Evolutionary conservation across 2,113 vertebrate genomes (phyloP).

Genomic region (Pelobates fuscus): DNA sequence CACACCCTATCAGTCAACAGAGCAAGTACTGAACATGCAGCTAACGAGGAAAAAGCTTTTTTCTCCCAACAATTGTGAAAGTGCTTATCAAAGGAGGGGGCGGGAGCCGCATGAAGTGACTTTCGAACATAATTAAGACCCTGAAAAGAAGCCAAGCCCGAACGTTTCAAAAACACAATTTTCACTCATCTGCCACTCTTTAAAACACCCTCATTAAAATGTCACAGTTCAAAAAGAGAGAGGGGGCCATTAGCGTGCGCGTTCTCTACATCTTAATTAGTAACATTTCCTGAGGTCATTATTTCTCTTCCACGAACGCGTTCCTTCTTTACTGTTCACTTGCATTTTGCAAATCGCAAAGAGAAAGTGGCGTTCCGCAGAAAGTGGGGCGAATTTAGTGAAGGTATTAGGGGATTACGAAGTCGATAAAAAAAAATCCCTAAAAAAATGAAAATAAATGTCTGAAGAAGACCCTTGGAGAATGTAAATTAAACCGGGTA

Average conservation of each 20-base stretch:
- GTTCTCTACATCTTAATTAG: conserved; percentile 29
- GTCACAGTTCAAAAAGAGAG: conserved; percentile 41
- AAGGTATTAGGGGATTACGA: too few species aligned
- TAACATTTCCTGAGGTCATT: conserved; percentile 37
- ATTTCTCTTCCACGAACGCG: conserved; percentile 2
- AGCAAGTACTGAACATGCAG: too few species aligned
- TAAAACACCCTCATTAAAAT: conserved; percentile 50
- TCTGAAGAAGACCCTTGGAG: too few species aligned
- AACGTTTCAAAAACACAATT: conserved; percentile 41
- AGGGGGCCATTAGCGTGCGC: conserved; percentile 25
- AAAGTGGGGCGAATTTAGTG: too few species aligned
- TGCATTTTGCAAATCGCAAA: conserved; percentile 4
- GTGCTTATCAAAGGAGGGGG: conserved; percentile 10
- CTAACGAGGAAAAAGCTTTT: too few species aligned
- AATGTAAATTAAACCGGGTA: too few species aligned
- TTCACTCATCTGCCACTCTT: conserved; percentile 38
- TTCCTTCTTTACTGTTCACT: background rate
- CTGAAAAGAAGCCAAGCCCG: conserved; percentile 34
- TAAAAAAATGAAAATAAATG: too few species aligned
- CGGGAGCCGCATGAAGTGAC: conserved; percentile 12
- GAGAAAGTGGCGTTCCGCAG: background rate
- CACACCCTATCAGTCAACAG: too few species aligned
- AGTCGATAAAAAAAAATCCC: too few species aligned
- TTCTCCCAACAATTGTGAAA: too few species aligned
- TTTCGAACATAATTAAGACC: conserved; percentile 30